phyloP scores from a whole-genome alignment of 2,113 vertebrate species.

The Atlantisia rogersi region DNA sequence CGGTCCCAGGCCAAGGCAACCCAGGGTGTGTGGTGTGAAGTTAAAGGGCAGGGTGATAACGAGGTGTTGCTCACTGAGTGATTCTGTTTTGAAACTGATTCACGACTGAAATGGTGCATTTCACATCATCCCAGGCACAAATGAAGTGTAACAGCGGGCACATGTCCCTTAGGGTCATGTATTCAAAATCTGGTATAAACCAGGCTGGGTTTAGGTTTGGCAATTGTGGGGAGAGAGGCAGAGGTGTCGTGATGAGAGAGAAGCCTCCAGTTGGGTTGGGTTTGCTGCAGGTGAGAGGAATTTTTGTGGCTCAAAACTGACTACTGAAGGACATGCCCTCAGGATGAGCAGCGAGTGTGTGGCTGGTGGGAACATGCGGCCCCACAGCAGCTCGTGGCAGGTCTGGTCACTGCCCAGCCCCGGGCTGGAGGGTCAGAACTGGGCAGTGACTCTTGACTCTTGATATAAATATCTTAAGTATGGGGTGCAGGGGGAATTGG shows the following conservation, averaged over 20 bases:
- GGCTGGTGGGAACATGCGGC: rapidly evolving
- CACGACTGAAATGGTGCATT: not conserved
- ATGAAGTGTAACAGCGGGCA: not conserved
- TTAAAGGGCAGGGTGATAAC: rapidly evolving
- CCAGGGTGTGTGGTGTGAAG: not conserved
- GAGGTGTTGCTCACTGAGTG: not conserved
- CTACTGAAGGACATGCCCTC: rapidly evolving
- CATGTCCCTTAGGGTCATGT: not conserved
- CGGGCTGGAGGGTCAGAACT: rapidly evolving
- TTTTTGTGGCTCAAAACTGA: not conserved
- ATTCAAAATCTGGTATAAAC: no score
- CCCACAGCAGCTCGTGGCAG: not conserved
- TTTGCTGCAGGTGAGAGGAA: not conserved
- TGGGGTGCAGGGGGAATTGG: no score
- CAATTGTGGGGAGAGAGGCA: not conserved
- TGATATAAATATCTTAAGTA: no score
- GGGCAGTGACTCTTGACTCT: not conserved
- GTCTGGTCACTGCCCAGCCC: rapidly evolving
- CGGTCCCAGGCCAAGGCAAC: no score
- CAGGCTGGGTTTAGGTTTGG: not conserved
- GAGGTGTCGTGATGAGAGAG: rapidly evolving
- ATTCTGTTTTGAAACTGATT: not conserved
- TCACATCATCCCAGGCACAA: not conserved
- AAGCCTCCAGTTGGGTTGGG: not conserved
- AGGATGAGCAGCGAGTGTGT: no score